phyloP scores from a whole-genome alignment of 2,888 invertebrate genomes.

The Orthosia gracilis region DNA sequence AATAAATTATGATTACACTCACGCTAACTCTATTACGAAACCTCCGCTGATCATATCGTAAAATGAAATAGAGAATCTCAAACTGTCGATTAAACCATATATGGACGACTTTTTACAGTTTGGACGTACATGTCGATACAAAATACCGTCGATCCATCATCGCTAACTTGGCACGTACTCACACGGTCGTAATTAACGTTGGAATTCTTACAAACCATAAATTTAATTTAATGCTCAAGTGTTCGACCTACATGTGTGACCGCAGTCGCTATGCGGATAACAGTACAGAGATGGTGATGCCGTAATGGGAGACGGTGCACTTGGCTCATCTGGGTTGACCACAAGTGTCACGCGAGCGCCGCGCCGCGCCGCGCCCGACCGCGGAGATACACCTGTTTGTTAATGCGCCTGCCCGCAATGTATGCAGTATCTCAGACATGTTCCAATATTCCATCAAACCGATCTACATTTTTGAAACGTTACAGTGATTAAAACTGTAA shows the following conservation, averaged over 20 bases:
- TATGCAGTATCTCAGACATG: conserved; percentile 35
- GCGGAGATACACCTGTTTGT: conserved; percentile 62
- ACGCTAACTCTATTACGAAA: conserved; percentile 43
- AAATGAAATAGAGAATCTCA: conserved; percentile 37
- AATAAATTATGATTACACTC: conserved; percentile 40
- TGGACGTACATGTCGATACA: conserved; percentile 20
- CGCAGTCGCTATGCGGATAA: conserved; percentile 85
- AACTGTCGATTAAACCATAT: conserved; percentile 27
- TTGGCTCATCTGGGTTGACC: conserved; percentile 83
- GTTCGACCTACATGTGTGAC: conserved; percentile 85
- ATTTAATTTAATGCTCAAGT: conserved; percentile 85
- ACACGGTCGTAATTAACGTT: conserved; percentile 76
- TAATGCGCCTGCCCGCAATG: conserved; percentile 59
- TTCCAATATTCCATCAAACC: conserved; percentile 41
- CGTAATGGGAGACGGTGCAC: conserved; percentile 73
- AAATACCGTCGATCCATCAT: conserved; percentile 50
- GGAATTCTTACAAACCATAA: conserved; percentile 82
- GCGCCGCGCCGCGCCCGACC: conserved; percentile 27
- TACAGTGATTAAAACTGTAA: conserved; percentile 54
- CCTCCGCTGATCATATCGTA: conserved; percentile 36
- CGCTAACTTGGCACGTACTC: conserved; percentile 47
- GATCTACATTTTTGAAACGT: conserved; percentile 35
- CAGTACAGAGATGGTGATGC: conserved; percentile 81
- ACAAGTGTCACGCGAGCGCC: conserved; percentile 75
- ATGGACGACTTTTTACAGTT: conserved; percentile 18